phyloP scores from a whole-genome alignment of 2,113 vertebrate species.

The Eolophus roseicapilla region DNA sequence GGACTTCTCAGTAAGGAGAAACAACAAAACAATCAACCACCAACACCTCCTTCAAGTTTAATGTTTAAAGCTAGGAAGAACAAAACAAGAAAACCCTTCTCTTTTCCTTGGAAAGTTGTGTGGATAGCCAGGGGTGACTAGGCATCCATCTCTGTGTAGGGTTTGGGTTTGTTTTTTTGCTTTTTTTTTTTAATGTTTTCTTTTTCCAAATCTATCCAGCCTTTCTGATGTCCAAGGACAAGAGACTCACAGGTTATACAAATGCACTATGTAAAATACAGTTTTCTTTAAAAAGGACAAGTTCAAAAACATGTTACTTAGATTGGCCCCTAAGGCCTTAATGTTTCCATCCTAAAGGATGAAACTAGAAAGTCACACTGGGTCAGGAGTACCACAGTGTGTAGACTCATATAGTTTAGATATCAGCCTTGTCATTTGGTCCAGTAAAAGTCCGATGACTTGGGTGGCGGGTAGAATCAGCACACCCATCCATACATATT shows the following conservation, averaged over 20 bases:
- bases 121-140: not conserved
- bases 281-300: not conserved
- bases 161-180: fast-evolving
- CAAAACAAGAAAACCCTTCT: fast-evolving
- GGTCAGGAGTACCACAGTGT: not conserved
- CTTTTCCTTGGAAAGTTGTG: not conserved
- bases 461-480: not conserved
- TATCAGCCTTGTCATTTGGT: too few species aligned
- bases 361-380: not conserved
- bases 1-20: not conserved
- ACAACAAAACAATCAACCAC: not conserved
- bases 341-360: not conserved
- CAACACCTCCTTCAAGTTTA: not conserved
- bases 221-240: not conserved
- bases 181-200: not conserved
- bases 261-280: fast-evolving
- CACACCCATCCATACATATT: not conserved
- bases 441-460: not conserved
- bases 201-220: not conserved
- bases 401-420: too few species aligned
- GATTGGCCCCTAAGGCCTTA: not conserved
- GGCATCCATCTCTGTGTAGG: too few species aligned
- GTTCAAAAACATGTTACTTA: not conserved
- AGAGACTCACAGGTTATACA: fast-evolving
- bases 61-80: not conserved